phyloP scores from a whole-genome alignment of 2,888 invertebrate genomes.

The Hydraecia micacea region DNA sequence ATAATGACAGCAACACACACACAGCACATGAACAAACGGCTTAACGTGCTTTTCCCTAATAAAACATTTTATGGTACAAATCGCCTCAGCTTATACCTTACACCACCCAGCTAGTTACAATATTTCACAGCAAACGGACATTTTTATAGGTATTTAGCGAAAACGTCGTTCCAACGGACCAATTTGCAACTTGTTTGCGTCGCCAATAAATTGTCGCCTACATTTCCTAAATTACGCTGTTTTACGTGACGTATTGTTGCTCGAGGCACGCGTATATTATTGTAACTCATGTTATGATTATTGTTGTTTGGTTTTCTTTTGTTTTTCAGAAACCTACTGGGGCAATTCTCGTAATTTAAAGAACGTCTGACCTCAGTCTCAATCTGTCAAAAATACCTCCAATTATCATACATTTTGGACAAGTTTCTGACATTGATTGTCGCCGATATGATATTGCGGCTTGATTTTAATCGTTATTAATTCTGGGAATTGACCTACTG shows the following conservation, averaged over 20 bases:
- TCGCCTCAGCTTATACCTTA: slow-evolving; percentile 6
- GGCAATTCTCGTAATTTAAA: no score
- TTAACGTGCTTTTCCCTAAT: no score
- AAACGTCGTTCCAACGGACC: slow-evolving; percentile 88
- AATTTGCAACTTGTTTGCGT: slow-evolving; percentile 90
- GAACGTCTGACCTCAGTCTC: background rate
- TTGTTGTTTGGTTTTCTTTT: slow-evolving; percentile 13
- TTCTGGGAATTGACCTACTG: background rate
- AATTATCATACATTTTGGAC: no score
- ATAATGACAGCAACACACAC: background rate
- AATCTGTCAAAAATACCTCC: no score
- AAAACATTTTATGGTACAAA: background rate
- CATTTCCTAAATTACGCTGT: slow-evolving; percentile 73
- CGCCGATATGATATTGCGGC: no score
- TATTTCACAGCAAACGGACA: slow-evolving; percentile 88
- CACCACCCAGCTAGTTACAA: slow-evolving; percentile 81
- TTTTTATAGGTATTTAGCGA: slow-evolving; percentile 91
- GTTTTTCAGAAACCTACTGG: background rate
- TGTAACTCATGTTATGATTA: slow-evolving; percentile 43
- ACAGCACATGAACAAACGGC: no score
- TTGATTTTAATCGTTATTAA: background rate
- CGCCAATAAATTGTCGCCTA: slow-evolving; percentile 83
- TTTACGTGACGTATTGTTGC: slow-evolving; percentile 61
- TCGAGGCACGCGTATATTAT: slow-evolving; percentile 26
- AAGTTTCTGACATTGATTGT: no score